phyloP scores from a whole-genome alignment of 2,113 vertebrate species.

The Istiophorus platypterus region DNA sequence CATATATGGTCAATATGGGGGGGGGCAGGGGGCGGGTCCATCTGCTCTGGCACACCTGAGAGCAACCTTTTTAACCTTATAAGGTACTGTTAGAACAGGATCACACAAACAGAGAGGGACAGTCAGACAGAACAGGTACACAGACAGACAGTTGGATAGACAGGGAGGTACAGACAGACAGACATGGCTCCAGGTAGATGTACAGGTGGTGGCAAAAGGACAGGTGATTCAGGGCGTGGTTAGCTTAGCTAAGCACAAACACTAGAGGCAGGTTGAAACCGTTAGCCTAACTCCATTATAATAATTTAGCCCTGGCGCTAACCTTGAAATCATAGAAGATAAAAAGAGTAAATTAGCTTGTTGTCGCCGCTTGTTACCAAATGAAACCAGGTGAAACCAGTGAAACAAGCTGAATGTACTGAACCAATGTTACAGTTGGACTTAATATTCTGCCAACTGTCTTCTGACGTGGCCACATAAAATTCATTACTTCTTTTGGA shows the following conservation, averaged over 20 bases:
- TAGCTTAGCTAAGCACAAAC: slow-evolving; percentile 24
- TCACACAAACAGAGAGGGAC: slow-evolving; percentile 51
- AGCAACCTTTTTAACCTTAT: slow-evolving; percentile 33
- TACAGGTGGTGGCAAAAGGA: no score
- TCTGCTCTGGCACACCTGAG: slow-evolving; percentile 40
- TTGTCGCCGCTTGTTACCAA: no score
- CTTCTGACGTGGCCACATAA: no score
- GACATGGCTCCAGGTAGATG: slow-evolving; percentile 34
- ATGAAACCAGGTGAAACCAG: no score
- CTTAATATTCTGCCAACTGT: no score
- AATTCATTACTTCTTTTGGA: no score
- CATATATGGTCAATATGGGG: slow-evolving; percentile 87
- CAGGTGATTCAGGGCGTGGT: not conserved
- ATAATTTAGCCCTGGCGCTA: not conserved
- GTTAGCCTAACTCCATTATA: not conserved
- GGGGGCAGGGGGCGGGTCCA: slow-evolving; percentile 40
- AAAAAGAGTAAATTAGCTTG: no score
- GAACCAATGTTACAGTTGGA: no score
- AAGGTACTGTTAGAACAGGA: slow-evolving; percentile 54
- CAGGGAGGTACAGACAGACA: not conserved
- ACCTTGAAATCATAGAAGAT: not conserved
- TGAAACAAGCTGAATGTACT: no score
- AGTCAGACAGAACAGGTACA: slow-evolving; percentile 5
- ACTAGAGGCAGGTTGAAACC: not conserved
- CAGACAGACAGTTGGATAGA: not conserved